Conservation (phyloP, 2,888 invertebrate genomes). For the Danaus chrysippus region DNA sequence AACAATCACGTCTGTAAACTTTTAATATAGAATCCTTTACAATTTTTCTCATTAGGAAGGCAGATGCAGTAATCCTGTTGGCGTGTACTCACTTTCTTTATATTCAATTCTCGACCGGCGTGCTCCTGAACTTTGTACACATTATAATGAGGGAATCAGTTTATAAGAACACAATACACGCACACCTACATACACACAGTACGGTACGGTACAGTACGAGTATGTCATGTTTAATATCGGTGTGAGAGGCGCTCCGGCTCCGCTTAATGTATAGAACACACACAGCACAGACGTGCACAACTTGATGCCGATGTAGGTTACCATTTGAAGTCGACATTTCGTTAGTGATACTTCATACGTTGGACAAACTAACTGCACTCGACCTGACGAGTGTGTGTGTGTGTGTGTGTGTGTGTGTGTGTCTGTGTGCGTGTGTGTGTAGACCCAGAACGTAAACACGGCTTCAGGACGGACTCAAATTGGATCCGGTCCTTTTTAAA, state of each 20-base stretch:
- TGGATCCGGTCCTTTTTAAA: constrained; percentile 29
- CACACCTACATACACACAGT: too few relatives aligned
- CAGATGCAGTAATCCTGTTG: constrained; percentile 1
- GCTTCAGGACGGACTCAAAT: constrained; percentile 21
- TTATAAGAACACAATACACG: neutral
- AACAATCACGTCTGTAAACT: neutral
- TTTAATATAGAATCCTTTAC: constrained; percentile 6
- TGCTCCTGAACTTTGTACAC: neutral
- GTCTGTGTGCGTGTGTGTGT: constrained; percentile 14
- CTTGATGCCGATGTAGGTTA: neutral
- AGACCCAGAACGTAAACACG: constrained; percentile 17
- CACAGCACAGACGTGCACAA: neutral
- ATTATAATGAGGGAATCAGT: constrained; percentile 2
- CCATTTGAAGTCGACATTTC: constrained; percentile 5
- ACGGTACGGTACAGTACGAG: too few relatives aligned
- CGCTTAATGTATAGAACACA: neutral
- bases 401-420: constrained; percentile 10
- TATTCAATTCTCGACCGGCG: neutral
- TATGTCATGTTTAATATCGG: too few relatives aligned
- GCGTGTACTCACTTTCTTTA: constrained; percentile 5
- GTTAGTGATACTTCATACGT: constrained; percentile 14
- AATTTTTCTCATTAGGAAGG: constrained; percentile 1
- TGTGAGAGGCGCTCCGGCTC: too few relatives aligned
- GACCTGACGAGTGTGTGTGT: constrained; percentile 19
- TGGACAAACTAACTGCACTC: constrained; percentile 21